Base-by-base conservation (phyloP, 2,888 invertebrate genomes). In the Neoascia interrupta region DNA sequence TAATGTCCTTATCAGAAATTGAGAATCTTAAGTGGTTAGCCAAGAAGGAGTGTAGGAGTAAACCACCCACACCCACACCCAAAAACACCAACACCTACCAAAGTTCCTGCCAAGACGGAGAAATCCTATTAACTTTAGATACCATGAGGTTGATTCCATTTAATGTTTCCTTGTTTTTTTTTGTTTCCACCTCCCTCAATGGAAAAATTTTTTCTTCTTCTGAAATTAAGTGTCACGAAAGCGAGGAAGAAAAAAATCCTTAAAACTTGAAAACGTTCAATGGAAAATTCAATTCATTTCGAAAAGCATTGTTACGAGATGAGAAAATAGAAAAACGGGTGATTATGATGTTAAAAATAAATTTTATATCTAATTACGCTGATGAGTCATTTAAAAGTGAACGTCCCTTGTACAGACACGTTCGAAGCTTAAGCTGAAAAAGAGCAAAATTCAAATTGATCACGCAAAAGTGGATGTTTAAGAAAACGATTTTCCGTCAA, bases 101-200 rank as follows among this genome's bases (percentile, higher is more conserved):
- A 26, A 10, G 26, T 19, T 2, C 28, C 10, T 34, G 16, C n/a
- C 39, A 13, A 56, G n/a, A n/a, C n/a, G 23, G 15, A 49, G 31
- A 69, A 69, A 69, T 69, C 69, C 69, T 69, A 69, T 69, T 69
- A 69, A 69, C 69, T 69, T 69, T 53, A 60, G 69, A 60, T 69
- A 60, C 60, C 60, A 53, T 51, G 51, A 60, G 60, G 69, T 69
- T 69, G 68, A 58, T 58, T 69, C 49, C 36, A 41, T 68, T 68
- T 58, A 58, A 58, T 58, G 49, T 43, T 68, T 49, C 41, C 58
- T 56, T 66, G 28, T 54, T 36, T 49, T 18, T 31, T 58, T 34
- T 34, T 13, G 6, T 23, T 18, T 26, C 34, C 10, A 13, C n/a
- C 23, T 4, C 4, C n/a, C n/a, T 31, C 31, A n/a, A 6, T 6